Evolutionary conservation across 2,113 vertebrate species (phyloP).

Genomic region (Antennarius striatus): DNA sequence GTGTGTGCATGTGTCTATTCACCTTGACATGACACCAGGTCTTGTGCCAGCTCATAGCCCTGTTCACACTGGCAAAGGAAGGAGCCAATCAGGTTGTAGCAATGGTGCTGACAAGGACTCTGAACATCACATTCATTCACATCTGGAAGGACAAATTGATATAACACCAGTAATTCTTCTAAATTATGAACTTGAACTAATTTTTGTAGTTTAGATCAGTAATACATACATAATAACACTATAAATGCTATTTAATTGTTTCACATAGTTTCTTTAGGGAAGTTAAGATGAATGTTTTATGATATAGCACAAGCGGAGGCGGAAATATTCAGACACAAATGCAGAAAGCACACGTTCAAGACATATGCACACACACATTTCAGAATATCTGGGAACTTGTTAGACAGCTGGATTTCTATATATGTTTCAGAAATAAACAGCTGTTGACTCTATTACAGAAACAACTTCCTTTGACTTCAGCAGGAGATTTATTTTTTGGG

Average conservation of each 20-base stretch:
- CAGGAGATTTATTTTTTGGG: conserved; percentile 12
- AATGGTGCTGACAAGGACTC: conserved; percentile 91
- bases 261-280: background rate
- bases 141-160: conserved; percentile 79
- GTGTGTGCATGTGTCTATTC: conserved; percentile 24
- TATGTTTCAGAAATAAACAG: conserved; percentile 32
- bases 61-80: conserved; percentile 94
- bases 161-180: background rate
- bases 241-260: background rate
- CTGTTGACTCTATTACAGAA: conserved; percentile 15
- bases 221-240: background rate
- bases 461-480: conserved; percentile 27
- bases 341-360: background rate
- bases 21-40: conserved; percentile 93
- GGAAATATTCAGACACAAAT: background rate
- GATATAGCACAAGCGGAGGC: conserved; percentile 2
- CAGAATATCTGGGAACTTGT: conserved; percentile 12
- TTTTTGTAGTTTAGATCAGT: background rate
- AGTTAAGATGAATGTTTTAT: background rate
- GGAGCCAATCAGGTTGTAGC: conserved; percentile 92
- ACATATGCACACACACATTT: conserved; percentile 23
- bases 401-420: conserved; percentile 18
- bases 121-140: conserved; percentile 90
- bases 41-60: conserved; percentile 89
- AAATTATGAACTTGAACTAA: background rate